Base-by-base conservation (phyloP, 2,113 vertebrate genomes). In the Grus americana region DNA sequence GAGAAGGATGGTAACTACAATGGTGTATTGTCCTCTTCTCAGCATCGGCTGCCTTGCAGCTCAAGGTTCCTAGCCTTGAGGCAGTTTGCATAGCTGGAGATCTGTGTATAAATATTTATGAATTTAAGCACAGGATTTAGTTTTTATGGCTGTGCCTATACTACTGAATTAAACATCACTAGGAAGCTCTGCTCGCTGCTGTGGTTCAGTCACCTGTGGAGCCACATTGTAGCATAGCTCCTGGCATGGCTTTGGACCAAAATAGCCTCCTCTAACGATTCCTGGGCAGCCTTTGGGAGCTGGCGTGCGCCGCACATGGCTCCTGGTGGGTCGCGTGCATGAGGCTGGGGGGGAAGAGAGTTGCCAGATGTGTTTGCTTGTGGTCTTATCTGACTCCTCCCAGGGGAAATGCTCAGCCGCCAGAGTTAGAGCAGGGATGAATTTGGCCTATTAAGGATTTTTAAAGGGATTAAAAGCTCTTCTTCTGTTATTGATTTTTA, bases 241-340 rank as follows among this genome's bases (percentile, higher is more conserved):
- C 44, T 65, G 46, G 12, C 9, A 5, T 54, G 27, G 20, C 44
- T 87, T 68, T 65, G 57, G 50, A 50, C 38, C 42, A 59, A 70
- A 18, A 6, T 36, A 23, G 12, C 30, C 23, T 42, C 63, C 38
- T 63, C 27, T 12, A 7, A 0, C n/a, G 38, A 47, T 54, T 79
- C 38, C 30, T 5, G 3, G 44, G 72, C 20, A 65, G 34, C 9
- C 44, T 38, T 38, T 22, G 38, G 62, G 61, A 74, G 38, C 20
- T 66, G 40, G 38, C 0, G 1, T 47, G 29, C 15, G 21, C 29
- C 0, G 0, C 13, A 19, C 5, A 1, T 1, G 5, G 55, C 54
- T 83, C n/a, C 17, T 0, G 1, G 13, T 50, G 36, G 24, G 34
- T 70, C 0, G 2, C 1, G 0, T 42, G 74, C 3, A 0, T 42